phyloP scores from a whole-genome alignment of 2,797 vertebrate genomes.

The Molothrus ater region DNA sequence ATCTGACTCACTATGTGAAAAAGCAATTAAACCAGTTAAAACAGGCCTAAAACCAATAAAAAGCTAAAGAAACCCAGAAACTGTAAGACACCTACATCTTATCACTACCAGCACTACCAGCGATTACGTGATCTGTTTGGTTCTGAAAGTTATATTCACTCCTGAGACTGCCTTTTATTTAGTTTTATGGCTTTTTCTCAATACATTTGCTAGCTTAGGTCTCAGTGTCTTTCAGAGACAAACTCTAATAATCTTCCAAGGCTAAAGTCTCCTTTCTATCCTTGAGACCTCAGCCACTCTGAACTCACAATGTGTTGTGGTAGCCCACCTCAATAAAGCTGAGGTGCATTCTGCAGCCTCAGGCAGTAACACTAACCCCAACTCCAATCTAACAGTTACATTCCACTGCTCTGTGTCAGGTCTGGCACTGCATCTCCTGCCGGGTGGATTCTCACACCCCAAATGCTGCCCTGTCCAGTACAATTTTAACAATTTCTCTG shows the following conservation, averaged over 20 bases:
- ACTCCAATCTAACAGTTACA: background rate
- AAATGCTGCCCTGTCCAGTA: background rate
- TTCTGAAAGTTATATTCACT: background rate
- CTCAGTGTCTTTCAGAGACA: background rate
- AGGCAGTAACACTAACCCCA: background rate
- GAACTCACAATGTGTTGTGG: background rate
- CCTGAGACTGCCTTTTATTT: background rate
- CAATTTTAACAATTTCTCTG: background rate
- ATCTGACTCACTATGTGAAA: background rate
- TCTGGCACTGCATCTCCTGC: background rate
- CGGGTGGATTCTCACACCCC: background rate
- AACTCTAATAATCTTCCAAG: background rate
- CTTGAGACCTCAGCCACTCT: background rate
- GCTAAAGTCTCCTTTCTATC: background rate
- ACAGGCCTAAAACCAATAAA: background rate
- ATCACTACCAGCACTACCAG: background rate
- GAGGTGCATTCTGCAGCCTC: background rate
- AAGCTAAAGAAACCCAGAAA: background rate
- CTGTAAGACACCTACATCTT: background rate
- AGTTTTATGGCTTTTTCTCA: background rate
- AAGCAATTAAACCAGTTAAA: conserved; percentile 29
- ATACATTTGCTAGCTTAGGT: background rate
- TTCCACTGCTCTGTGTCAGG: background rate
- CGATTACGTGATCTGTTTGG: background rate
- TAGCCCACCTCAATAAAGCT: background rate